A percentile compares a stretch with the other conserved stretches of the same genome.
Evolutionary conservation across 2,888 invertebrate genomes (phyloP).

Genomic region (Heliconius cydno): DNA sequence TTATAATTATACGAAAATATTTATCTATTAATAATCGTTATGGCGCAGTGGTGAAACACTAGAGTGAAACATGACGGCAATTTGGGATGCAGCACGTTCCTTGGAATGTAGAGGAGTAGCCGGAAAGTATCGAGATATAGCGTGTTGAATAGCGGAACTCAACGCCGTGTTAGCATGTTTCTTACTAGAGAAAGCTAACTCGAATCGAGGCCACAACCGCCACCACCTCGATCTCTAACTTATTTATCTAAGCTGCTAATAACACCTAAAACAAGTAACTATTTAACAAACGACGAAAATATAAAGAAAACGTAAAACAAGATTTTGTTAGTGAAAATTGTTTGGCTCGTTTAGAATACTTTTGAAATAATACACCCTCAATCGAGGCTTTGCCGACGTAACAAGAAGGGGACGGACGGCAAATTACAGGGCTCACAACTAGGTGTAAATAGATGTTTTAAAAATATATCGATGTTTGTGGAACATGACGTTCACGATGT

Average conservation of each 20-base stretch:
- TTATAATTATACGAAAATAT: not conserved
- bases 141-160: too few species aligned
- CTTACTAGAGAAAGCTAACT: too few species aligned
- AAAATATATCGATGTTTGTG: conserved; percentile 14
- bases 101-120: too few species aligned
- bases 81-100: too few species aligned
- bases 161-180: too few species aligned
- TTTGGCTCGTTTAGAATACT: conserved; percentile 2
- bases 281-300: not conserved
- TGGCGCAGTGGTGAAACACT: not conserved
- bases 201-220: too few species aligned
- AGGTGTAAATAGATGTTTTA: not conserved
- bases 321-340: conserved; percentile 17
- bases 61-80: not conserved
- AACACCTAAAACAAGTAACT: not conserved
- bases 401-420: not conserved
- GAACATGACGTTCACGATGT: too few species aligned
- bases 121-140: too few species aligned
- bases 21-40: not conserved
- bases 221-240: too few species aligned
- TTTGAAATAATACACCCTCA: conserved; percentile 25
- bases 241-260: not conserved
- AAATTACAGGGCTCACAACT: conserved; percentile 9
- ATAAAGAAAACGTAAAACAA: conserved; percentile 3
- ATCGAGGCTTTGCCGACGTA: conserved; percentile 16